Conservation (phyloP, 2,888 invertebrate species). For the Harpalus rubripes region DNA sequence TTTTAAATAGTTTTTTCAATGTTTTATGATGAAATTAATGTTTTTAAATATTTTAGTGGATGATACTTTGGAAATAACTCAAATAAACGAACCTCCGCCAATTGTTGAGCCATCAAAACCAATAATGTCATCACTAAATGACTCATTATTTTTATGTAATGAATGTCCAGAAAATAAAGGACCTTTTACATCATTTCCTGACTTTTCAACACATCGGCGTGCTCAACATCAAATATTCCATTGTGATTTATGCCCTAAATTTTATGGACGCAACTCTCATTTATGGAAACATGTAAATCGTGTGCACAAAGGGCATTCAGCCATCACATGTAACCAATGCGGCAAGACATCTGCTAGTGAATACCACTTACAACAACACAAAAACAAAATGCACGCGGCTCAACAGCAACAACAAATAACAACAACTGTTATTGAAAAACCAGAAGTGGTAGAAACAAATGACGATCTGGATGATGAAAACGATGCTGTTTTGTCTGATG, state of each 20-base stretch:
- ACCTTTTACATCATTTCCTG: constrained; percentile 77
- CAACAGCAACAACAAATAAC: not conserved
- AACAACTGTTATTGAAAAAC: not conserved
- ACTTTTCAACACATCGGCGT: constrained; percentile 79
- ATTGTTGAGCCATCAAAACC: not conserved
- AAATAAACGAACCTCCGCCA: not conserved
- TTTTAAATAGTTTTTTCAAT: not conserved
- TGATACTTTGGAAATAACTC: constrained; percentile 18
- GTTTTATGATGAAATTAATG: not conserved
- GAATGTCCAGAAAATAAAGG: constrained; percentile 73
- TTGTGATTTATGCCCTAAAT: constrained; percentile 82
- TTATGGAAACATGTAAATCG: constrained; percentile 83
- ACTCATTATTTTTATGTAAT: constrained; percentile 70
- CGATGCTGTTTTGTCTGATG: constrained; percentile 72
- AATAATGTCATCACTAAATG: constrained; percentile 9
- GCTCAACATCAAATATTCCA: constrained; percentile 80
- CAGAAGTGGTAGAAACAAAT: not conserved
- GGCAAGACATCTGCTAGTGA: constrained; percentile 81
- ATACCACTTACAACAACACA: constrained; percentile 80
- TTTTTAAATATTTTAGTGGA: not conserved
- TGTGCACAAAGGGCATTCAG: constrained; percentile 80
- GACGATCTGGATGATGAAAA: constrained; percentile 58
- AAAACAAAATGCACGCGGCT: constrained; percentile 78
- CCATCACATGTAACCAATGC: constrained; percentile 81
- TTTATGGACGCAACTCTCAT: constrained; percentile 81